Evolutionary conservation across 2,113 vertebrate species (phyloP).

Genomic region (Mustelus asterias): DNA sequence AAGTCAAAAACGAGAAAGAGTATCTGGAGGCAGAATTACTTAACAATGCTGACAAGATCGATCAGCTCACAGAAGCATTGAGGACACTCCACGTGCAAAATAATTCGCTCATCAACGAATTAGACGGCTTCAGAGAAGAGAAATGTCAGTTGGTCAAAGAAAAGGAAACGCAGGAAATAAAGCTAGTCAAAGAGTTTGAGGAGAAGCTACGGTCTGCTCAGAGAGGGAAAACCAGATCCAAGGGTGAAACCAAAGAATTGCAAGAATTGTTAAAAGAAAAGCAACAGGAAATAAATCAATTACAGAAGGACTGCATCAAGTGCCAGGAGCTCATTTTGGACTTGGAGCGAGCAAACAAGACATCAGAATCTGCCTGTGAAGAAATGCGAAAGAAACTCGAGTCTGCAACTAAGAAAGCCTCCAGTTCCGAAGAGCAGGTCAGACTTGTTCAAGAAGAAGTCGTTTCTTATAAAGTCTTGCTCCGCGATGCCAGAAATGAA

Average conservation of each 20-base stretch:
- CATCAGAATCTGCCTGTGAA: conserved; percentile 51
- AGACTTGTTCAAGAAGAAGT: conserved; percentile 51
- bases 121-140: conserved; percentile 58
- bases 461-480: conserved; percentile 43
- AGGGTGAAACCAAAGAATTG: conserved; percentile 68
- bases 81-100: conserved; percentile 59
- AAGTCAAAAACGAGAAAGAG: conserved; percentile 76
- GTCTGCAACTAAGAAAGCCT: conserved; percentile 49
- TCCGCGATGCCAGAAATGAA: conserved; percentile 53
- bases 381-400: conserved; percentile 56
- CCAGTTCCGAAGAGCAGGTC: conserved; percentile 46
- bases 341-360: conserved; percentile 65
- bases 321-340: conserved; percentile 75
- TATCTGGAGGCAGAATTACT: conserved; percentile 71
- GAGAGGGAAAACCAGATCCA: conserved; percentile 65
- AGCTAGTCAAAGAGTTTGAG: conserved; percentile 66
- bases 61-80: conserved; percentile 61
- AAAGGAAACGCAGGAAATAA: conserved; percentile 68
- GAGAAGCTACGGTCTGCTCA: conserved; percentile 67
- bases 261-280: conserved; percentile 78
- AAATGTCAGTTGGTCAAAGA: conserved; percentile 54
- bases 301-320: conserved; percentile 73
- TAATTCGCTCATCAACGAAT: conserved; percentile 54
- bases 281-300: conserved; percentile 73
- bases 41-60: conserved; percentile 64